Conservation (phyloP, 2,888 invertebrate genomes). For the Coenonympha arcania region DNA sequence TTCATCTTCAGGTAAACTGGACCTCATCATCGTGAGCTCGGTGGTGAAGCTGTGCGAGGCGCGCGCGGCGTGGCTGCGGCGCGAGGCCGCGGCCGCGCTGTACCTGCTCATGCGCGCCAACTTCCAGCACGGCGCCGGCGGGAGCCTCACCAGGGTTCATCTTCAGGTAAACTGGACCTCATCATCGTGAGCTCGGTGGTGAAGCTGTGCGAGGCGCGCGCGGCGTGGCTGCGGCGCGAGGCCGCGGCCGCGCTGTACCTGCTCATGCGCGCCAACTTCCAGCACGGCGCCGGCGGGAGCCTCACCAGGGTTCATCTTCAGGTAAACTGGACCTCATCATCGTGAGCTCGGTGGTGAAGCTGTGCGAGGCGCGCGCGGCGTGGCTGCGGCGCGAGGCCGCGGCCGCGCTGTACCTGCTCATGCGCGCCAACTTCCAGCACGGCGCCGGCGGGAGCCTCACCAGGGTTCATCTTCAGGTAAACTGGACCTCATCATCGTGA, state of each 20-base stretch:
- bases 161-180: constrained; percentile 78
- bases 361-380: constrained; percentile 89
- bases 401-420: constrained; percentile 90
- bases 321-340: constrained; percentile 72
- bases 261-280: constrained; percentile 95
- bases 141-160: constrained; percentile 90
- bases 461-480: constrained; percentile 88
- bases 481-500: constrained; percentile 76
- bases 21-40: constrained; percentile 81
- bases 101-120: constrained; percentile 95
- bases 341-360: constrained; percentile 84
- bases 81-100: constrained; percentile 92
- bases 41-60: constrained; percentile 89
- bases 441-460: constrained; percentile 87
- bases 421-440: constrained; percentile 96
- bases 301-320: constrained; percentile 92
- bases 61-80: constrained; percentile 85
- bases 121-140: constrained; percentile 89
- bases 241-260: constrained; percentile 93
- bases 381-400: constrained; percentile 92
- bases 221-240: constrained; percentile 88
- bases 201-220: constrained; percentile 88
- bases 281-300: constrained; percentile 86
- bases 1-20: constrained; percentile 84
- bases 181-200: constrained; percentile 85